Evolutionary conservation across 1,140 invertebrate species (phyloP), one percentile per base, ranked within the genome.

Genomic region (Brachionus plicatilis): DNA sequence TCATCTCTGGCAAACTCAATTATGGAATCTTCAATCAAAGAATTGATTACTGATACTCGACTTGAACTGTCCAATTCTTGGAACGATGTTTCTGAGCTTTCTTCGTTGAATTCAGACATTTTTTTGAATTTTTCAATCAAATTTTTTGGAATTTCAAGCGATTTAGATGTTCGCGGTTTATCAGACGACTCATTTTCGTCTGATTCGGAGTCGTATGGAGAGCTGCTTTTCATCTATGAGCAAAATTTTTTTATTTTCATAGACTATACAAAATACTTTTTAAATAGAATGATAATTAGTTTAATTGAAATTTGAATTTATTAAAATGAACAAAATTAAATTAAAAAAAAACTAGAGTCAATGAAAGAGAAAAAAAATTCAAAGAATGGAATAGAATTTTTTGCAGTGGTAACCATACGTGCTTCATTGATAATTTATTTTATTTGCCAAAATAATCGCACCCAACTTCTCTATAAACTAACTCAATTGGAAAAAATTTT

Each of bases 281-380:
- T 60, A 60, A 20, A 60, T 6, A 60, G 20, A 60, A n/a, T 60
- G 20, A 60, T 20, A 60, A 60, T 60, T 8, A 20, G 53, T 68
- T 68, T 41, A 68, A 68, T 68, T 68, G 33, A 68, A 68, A 68
- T 68, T 68, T 68, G 66, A 29, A 68, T 68, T 68, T 41, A 68
- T 33, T 33, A 68, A 37, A 68, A 68, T 68, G 33, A 68, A 68
- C 33, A 68, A 33, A 68, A 68, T 68, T 68, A 68, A 68, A 68
- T 68, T 33, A n/a, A 29, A 33, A 68, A 68, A 33, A 29, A 14
- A 12, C 29, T 0, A 33, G 3, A 68, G 66, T 33, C 66, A 14
- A 68, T 33, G 66, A 68, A 33, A n/a, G 24, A 68, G 33, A 68
- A 14, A 68, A 68, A 68, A 68, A 68, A 68, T 68, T 33, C 27